A percentile compares a stretch with the other conserved stretches of the same genome.
Conservation (phyloP, 64 coral and sea anemone genomes). For the Anthopleura sola region DNA sequence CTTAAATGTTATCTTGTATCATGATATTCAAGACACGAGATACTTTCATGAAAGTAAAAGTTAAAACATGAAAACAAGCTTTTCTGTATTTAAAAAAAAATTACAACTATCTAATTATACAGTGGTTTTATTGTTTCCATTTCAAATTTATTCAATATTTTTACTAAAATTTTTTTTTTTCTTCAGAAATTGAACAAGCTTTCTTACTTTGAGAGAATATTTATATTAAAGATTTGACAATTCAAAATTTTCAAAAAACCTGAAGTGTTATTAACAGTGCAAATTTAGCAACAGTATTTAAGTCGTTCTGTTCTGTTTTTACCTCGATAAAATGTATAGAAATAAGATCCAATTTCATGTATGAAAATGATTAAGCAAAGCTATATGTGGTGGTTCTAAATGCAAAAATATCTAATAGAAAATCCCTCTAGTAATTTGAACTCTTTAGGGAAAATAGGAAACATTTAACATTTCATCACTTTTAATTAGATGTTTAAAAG, state of each 20-base stretch:
- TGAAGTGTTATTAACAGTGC: neutral
- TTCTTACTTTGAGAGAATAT: neutral
- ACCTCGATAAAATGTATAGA: neutral
- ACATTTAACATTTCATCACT: conserved; percentile 5
- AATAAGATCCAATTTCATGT: neutral
- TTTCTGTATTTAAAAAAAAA: neutral
- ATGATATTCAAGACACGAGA: neutral
- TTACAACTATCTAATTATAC: neutral
- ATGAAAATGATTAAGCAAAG: neutral
- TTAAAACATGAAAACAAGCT: neutral
- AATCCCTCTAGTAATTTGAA: neutral
- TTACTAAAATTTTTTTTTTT: neutral
- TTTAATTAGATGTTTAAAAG: neutral
- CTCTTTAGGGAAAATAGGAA: neutral
- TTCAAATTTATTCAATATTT: neutral
- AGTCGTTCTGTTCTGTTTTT: neutral
- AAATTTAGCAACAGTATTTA: neutral
- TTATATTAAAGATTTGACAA: neutral
- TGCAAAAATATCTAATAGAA: conserved; percentile 17
- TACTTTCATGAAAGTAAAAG: neutral
- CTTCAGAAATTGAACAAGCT: neutral
- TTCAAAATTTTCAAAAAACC: neutral
- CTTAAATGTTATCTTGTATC: neutral
- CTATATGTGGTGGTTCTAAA: neutral
- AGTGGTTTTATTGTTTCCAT: neutral